Percentiles rank a stretch among this genome's conserved stretches.
phyloP scores from a whole-genome alignment of 1,140 invertebrate genomes.

The Maniola jurtina region DNA sequence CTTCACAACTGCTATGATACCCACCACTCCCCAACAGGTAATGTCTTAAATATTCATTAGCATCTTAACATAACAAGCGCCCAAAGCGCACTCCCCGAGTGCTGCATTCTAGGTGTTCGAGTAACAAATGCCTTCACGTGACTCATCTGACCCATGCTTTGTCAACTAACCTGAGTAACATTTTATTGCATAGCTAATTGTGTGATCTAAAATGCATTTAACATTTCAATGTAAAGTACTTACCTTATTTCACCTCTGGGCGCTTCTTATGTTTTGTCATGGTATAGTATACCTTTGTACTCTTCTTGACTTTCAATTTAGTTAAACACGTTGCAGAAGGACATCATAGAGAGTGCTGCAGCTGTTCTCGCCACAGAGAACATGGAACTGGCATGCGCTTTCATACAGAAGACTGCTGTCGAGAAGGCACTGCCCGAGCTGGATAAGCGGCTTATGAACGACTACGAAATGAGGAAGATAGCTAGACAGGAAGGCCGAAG shows the following conservation, averaged over 20 bases:
- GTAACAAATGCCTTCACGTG: background rate
- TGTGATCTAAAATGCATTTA: background rate
- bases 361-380: slow-evolving; percentile 94
- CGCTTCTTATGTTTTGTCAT: slow-evolving; percentile 4
- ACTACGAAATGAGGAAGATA: slow-evolving; percentile 86
- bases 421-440: slow-evolving; percentile 98
- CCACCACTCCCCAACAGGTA: slow-evolving; percentile 84
- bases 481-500: slow-evolving; percentile 85
- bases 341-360: slow-evolving; percentile 93
- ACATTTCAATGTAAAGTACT: too few species aligned
- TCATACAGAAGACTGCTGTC: slow-evolving; percentile 98
- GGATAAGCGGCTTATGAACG: slow-evolving; percentile 91
- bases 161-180: background rate
- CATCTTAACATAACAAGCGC: slow-evolving; percentile 10
- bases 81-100: background rate
- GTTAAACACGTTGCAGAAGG: slow-evolving; percentile 75
- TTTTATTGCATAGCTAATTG: background rate
- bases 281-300: background rate
- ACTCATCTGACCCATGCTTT: background rate
- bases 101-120: background rate
- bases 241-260: background rate
- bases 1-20: slow-evolving; percentile 85
- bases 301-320: slow-evolving; percentile 11
- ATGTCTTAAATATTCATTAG: slow-evolving; percentile 24
- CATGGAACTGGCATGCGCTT: slow-evolving; percentile 97